Evolutionary conservation across 2,797 vertebrate species (phyloP), one percentile per base, ranked within the genome.

Genomic region (Poliocrania exsul): DNA sequence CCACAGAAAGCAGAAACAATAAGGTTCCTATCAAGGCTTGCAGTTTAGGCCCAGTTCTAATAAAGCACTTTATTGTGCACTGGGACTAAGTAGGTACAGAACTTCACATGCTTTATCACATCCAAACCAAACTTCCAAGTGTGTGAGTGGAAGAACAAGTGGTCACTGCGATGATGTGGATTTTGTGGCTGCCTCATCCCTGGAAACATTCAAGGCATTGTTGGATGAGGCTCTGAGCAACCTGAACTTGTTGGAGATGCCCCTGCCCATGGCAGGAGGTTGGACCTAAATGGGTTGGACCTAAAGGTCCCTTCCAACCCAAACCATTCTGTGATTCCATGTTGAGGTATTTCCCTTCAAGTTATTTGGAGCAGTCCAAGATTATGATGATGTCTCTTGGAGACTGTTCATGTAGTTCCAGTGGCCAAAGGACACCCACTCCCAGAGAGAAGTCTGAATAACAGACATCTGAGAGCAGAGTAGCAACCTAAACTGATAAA

Each of bases 371-470:
- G 56, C 15, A 77, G 40, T 19, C 10, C 54, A 47, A 26, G 13
- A 16, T 51, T 83, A 42, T 47, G 54, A 42, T 47, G 54, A 16
- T 38, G 35, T 29, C 77, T 86, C 57, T 37, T 81, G 66, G 51
- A 81, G 28, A 53, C 19, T 46, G 50, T 44, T 72, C 58, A 29
- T 7, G 0, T 23, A 40, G 40, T 42, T 79, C 78, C 66, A 90
- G 44, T 66, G 88, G 78, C 70, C 88, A 86, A 83, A 83, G 66
- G 25, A 81, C 83, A 81, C 49, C 37, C 51, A 72, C 54, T 81
- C 29, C 60, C 66, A 44, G 21, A 23, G 24, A 80, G 16, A 61
- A 86, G 5, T 29, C 46, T 89, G 50, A 90, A 58, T 42, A 51
- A 88, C 6, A 91, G 56, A 51, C 35, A 49, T 49, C 53, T 93